These are phyloP conservation scores for Nebria ingens DNA, from an alignment of 1,140 invertebrate genomes.

Conservation along the genomic window DNA sequence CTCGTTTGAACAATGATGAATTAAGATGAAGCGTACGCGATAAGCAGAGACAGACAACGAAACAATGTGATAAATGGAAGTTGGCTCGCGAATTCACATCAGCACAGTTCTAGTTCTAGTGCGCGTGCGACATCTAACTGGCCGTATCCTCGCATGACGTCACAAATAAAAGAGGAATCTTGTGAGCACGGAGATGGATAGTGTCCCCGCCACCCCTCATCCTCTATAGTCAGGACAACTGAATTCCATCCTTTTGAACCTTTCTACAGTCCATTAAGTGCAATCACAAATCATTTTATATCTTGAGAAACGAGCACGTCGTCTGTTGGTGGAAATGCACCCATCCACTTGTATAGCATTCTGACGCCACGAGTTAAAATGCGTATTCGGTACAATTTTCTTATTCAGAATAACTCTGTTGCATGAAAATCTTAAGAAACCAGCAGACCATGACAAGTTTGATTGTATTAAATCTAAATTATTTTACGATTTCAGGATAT, in stretches of 20 bases:
- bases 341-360: background rate
- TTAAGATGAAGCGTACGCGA: conserved; percentile 18
- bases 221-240: background rate
- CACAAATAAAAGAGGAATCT: background rate
- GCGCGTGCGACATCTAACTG: background rate
- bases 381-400: background rate
- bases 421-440: too few relatives aligned
- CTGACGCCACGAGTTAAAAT: background rate
- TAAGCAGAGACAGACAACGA: conserved; percentile 14
- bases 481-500: too few relatives aligned
- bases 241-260: conserved; percentile 6
- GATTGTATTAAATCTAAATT: too few relatives aligned
- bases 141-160: background rate
- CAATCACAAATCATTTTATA: conserved; percentile 9
- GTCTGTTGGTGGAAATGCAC: background rate
- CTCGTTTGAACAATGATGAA: conserved; percentile 19
- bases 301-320: conserved; percentile 3
- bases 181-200: background rate
- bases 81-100: background rate
- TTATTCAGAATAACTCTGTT: background rate
- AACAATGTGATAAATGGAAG: conserved; percentile 7
- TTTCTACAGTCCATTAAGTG: conserved; percentile 6
- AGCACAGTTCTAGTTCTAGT: background rate
- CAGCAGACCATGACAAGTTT: too few relatives aligned
- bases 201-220: background rate